phyloP scores from a whole-genome alignment of 2,888 invertebrate genomes.

The Diarsia mendica region DNA sequence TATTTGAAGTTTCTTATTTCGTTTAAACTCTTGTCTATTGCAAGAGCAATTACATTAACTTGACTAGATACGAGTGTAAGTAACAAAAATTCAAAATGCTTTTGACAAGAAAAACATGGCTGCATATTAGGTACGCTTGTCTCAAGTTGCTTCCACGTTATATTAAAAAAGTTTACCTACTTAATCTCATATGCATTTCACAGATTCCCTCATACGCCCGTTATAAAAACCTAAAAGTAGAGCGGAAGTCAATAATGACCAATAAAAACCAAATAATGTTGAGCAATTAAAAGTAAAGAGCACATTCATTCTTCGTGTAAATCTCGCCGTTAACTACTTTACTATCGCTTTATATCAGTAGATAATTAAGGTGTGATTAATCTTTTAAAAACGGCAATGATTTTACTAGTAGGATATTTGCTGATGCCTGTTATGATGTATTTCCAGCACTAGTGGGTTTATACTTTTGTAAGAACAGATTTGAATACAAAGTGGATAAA shows the following conservation, averaged over 20 bases:
- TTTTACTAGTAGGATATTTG: slow-evolving; percentile 6
- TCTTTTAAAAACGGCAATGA: slow-evolving; percentile 18
- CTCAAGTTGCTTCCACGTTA: too few species aligned
- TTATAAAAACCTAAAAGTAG: slow-evolving; percentile 13
- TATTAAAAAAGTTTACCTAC: too few species aligned
- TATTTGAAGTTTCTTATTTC: too few species aligned
- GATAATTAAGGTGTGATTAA: slow-evolving; percentile 34
- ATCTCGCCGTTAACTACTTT: slow-evolving; percentile 20
- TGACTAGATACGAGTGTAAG: too few species aligned
- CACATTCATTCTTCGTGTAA: slow-evolving; percentile 47
- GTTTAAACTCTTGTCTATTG: too few species aligned
- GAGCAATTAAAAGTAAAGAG: slow-evolving; percentile 48
- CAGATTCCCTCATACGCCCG: not conserved
- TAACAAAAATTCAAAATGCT: too few species aligned
- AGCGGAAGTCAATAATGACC: slow-evolving; percentile 44
- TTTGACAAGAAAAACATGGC: too few species aligned
- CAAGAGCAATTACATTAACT: too few species aligned
- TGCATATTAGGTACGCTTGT: too few species aligned
- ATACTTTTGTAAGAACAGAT: too few species aligned
- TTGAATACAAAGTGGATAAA: too few species aligned
- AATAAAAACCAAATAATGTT: slow-evolving; percentile 45
- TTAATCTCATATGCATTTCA: not conserved
- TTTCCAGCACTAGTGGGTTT: not conserved
- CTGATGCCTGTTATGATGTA: not conserved
- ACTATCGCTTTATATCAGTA: slow-evolving; percentile 23